Base-by-base conservation (phyloP, 1,140 invertebrate genomes). In the Aphaenogaster floridana region DNA sequence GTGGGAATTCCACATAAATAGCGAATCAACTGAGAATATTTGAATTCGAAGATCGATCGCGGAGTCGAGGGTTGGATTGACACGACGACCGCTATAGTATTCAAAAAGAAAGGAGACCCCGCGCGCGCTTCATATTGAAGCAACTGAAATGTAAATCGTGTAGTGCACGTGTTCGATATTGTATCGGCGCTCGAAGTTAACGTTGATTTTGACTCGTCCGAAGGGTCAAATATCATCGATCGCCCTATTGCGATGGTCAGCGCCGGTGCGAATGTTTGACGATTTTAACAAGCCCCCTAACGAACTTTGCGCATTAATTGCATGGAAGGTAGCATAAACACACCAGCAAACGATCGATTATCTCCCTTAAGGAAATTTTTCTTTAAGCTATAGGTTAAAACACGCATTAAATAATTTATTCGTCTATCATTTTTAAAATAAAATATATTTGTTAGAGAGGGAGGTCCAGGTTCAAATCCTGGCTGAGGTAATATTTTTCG, bases 171-270 rank as follows among this genome's bases (percentile, higher is more conserved):
- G 64, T 36, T 81, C 39, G 66, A 81, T 71, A 72, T 69, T 15
- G n/a, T 15, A 64, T 68, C 11, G 17, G 3, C 34, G 36, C 28
- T 81, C 3, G 9, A 81, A 59, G 79, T 45, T 81, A 81, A n/a
- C 15, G 42, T 81, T 57, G 79, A 81, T 81, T 81, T 54, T 69
- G 42, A 81, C 66, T 72, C 21, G 21, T 57, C 39, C 39, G 15
- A 39, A 69, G 42, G 36, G 79, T 81, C 50, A 81, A 71, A 81
- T 81, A 81, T 45, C 21, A 81, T 81, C 66, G 79, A 72, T 81
- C 50, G 79, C 1, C 1, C 50, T 81, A 45, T 36, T 52, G 77
- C 66, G 36, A 59, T 3, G 52, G 61, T 72, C 66, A 50, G 21
- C 21, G 28, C 11, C 42, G 11, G 21, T 76, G 42, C 28, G 45